A percentile compares a stretch with the other conserved stretches of the same genome.
Conservation (phyloP, 2,888 invertebrate genomes). For the Metalampra italica region DNA sequence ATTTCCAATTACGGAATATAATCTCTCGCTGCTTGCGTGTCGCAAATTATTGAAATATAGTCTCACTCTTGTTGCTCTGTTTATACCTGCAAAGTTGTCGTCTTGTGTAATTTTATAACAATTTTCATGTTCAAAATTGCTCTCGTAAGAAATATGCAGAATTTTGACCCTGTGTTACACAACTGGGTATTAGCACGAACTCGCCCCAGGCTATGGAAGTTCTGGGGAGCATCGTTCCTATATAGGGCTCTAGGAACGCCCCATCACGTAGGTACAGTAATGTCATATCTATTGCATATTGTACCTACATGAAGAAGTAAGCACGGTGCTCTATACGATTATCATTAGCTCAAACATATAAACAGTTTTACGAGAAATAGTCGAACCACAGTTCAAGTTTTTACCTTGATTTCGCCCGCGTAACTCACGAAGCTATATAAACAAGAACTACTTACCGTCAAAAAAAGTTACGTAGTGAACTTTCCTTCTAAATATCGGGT, state of each 20-base stretch:
- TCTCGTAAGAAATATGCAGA: constrained; percentile 8
- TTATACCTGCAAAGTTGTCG: constrained; percentile 11
- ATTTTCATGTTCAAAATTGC: constrained; percentile 4
- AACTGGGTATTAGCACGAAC: constrained; percentile 36
- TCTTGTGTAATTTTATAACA: constrained; percentile 7
- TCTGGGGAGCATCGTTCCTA: constrained; percentile 27
- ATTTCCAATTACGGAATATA: not conserved
- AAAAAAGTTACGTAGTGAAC: no score
- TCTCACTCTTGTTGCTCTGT: constrained; percentile 16
- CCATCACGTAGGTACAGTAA: constrained; percentile 34
- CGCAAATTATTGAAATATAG: constrained; percentile 16
- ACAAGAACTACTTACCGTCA: no score
- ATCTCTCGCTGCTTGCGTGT: constrained; percentile 11
- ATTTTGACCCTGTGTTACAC: constrained; percentile 22
- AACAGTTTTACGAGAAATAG: no score
- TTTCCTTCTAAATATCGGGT: no score
- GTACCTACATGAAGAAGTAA: not conserved
- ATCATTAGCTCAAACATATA: no score
- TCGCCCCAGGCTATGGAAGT: constrained; percentile 29
- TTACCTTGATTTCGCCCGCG: no score
- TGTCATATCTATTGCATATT: constrained; percentile 1
- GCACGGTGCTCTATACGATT: not conserved
- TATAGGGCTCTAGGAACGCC: constrained; percentile 36
- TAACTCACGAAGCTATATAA: no score
- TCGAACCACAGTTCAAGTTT: no score